phyloP scores from a whole-genome alignment of 2,113 vertebrate genomes.

The Fulmarus glacialis region DNA sequence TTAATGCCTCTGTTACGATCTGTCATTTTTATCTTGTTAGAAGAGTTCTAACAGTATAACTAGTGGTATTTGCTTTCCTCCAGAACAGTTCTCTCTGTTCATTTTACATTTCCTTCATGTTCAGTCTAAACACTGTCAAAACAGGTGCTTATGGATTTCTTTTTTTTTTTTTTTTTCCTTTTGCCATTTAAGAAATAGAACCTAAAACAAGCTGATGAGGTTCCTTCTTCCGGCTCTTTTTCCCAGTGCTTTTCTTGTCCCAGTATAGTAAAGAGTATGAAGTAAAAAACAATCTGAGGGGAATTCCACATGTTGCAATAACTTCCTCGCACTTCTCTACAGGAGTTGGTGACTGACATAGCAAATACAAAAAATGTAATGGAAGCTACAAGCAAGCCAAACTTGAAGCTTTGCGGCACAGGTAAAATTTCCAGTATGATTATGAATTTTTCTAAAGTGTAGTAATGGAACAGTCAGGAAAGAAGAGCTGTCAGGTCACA shows the following conservation, averaged over 20 bases:
- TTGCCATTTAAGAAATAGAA: background rate
- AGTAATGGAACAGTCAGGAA: background rate
- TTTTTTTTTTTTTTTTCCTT: background rate
- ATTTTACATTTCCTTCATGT: background rate
- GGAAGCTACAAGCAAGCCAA: conserved; percentile 77
- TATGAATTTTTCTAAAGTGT: background rate
- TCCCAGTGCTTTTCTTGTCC: background rate
- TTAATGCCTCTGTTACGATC: background rate
- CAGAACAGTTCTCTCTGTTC: background rate
- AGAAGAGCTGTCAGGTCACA: background rate
- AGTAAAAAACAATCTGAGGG: background rate
- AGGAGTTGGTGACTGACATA: conserved; percentile 80
- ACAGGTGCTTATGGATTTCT: background rate
- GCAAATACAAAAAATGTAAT: conserved; percentile 81
- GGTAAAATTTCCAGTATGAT: conserved; percentile 64
- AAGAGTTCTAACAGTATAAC: background rate
- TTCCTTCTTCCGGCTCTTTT: background rate
- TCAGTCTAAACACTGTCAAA: background rate
- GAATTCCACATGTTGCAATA: background rate
- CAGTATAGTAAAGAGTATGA: background rate
- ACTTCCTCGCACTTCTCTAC: background rate
- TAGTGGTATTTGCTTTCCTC: background rate
- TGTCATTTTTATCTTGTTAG: background rate
- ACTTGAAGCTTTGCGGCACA: conserved; percentile 80
- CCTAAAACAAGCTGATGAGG: background rate